phyloP scores from a whole-genome alignment of 2,113 vertebrate species.

The Bothrops jararaca region DNA sequence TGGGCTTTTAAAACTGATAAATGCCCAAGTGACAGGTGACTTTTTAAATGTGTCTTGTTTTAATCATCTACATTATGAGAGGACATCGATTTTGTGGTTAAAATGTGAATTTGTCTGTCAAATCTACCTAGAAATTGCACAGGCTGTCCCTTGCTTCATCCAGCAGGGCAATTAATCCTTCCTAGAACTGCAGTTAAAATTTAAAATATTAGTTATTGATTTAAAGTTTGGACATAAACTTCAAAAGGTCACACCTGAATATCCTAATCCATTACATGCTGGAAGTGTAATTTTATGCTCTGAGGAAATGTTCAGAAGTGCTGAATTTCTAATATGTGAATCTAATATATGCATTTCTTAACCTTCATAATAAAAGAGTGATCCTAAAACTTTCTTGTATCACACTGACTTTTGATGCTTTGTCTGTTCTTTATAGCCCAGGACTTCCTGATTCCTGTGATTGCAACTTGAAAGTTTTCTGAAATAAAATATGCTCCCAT shows the following conservation, averaged over 20 bases:
- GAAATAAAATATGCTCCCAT: not conserved
- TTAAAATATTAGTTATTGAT: slow-evolving; percentile 15
- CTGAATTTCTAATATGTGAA: not conserved
- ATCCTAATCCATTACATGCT: slow-evolving; percentile 16
- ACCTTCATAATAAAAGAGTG: not conserved
- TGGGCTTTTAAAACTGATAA: slow-evolving; percentile 16
- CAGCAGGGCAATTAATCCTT: slow-evolving; percentile 14
- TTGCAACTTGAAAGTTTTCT: not conserved
- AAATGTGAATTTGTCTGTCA: not conserved
- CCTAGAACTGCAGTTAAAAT: not conserved
- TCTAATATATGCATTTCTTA: slow-evolving; percentile 7
- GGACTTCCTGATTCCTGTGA: not conserved
- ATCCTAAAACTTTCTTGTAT: not conserved
- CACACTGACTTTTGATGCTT: not conserved
- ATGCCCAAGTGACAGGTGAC: not conserved
- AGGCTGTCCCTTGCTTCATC: not conserved
- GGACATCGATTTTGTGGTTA: not conserved
- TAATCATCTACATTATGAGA: not conserved
- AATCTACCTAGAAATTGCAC: not conserved
- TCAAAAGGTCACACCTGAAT: slow-evolving; percentile 15
- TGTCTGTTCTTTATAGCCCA: not conserved
- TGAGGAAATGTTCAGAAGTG: slow-evolving; percentile 4
- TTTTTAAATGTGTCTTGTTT: slow-evolving; percentile 18
- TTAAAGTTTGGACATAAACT: slow-evolving; percentile 27
- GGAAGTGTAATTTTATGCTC: not conserved